Evolutionary conservation across 2,888 invertebrate species (phyloP), one percentile per base, ranked within the genome.

Genomic region (Stegophylla sp.): DNA sequence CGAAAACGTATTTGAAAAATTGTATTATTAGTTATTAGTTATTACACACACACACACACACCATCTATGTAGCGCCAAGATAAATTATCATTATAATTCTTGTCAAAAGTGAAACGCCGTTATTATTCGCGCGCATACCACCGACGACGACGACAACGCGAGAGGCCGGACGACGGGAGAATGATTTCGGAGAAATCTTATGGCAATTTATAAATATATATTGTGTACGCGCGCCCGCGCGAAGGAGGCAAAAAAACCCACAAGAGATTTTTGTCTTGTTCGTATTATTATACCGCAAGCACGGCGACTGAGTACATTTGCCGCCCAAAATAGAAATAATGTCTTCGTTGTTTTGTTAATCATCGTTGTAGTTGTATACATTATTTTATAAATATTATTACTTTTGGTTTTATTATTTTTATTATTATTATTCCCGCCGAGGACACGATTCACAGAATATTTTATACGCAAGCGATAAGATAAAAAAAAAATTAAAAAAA

Each of bases 101-200:
- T 4, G 61, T 61, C 26, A 61, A 28, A 61, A 61, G 61, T 61
- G 61, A 61, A 61, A 61, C 61, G 61, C 61, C 4, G 23, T 26
- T 61, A 28, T 61, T 23, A 61, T 28, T 61, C 3, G 61, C 61
- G 61, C 61, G 61, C 61, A 28, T 61, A 28, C 61, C 61, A 28
- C 26, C 61, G 61, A 23, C 26, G 56, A 61, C 61, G 61, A 59
- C 26, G 59, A 61, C 3, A 20, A 1, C 13, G 7, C 34, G 34
- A 34, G 56, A 23, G 23, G 56, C 20, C 56, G 7, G 13, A 15
- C 34, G 34, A 15, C 26, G 59, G 28, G 56, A 17, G 61, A 17
- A 23, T 23, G 61, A 28, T 26, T 61, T 61, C 61, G 61, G 61
- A 61, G 61, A 61, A 61, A 61, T 28, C 61, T 28, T 20, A 56